These are phyloP conservation scores for Brachionus plicatilis DNA, from an alignment of 1,140 invertebrate genomes.

Conservation along the genomic window DNA sequence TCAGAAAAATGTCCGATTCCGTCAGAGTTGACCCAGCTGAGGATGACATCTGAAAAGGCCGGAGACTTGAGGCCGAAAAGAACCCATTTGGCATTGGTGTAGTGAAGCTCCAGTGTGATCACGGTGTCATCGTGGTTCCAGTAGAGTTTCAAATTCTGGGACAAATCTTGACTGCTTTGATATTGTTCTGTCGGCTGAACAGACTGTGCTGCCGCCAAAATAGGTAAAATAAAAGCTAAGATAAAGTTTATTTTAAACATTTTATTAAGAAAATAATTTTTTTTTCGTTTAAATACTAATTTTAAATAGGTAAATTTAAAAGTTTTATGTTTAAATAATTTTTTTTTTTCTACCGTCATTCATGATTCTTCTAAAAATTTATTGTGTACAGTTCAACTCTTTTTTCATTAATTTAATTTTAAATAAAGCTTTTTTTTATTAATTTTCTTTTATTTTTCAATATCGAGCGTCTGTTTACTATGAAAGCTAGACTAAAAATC, in stretches of 20 bases:
- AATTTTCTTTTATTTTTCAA: too few relatives aligned
- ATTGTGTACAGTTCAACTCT: too few relatives aligned
- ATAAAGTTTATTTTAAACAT: neutral
- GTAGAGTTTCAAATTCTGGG: neutral
- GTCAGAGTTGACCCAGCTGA: neutral
- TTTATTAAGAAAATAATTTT: neutral
- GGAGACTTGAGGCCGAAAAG: neutral
- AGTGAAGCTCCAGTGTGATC: slow-evolving; percentile 21
- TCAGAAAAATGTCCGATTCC: slow-evolving; percentile 29
- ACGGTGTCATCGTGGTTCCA: slow-evolving; percentile 4
- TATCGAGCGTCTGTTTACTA: too few relatives aligned
- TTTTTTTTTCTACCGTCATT: too few relatives aligned
- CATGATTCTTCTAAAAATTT: too few relatives aligned
- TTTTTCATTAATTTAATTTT: too few relatives aligned
- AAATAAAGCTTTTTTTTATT: too few relatives aligned
- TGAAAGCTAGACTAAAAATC: too few relatives aligned
- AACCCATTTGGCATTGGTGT: neutral
- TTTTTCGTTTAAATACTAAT: neutral
- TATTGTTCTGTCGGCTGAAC: neutral
- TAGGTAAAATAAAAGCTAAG: neutral
- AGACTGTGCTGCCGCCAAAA: neutral
- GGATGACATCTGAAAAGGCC: neutral
- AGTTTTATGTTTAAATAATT: too few relatives aligned
- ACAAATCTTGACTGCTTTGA: neutral
- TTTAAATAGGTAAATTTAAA: neutral